Conservation (phyloP, 2,888 invertebrate species). For the Autographa gamma region DNA sequence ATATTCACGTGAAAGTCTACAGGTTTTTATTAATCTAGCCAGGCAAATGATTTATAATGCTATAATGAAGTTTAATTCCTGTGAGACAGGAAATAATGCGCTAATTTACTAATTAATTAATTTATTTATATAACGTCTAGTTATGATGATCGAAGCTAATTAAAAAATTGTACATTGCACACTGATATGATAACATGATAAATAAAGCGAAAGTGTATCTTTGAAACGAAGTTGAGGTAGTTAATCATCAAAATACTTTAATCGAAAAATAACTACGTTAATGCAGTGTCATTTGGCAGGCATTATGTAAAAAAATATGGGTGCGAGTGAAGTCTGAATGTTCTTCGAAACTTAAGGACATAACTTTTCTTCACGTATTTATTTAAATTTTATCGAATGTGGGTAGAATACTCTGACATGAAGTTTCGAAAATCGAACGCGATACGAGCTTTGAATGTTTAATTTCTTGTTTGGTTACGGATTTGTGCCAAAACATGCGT, state of each 20-base stretch:
- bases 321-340: neutral
- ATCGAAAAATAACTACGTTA: constrained; percentile 25
- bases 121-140: neutral
- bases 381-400: constrained; percentile 70
- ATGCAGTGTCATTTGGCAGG: neutral
- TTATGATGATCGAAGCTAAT: constrained; percentile 15
- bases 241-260: neutral
- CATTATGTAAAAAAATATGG: neutral
- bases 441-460: constrained; percentile 68
- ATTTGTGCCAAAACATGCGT: constrained; percentile 62
- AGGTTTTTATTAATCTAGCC: neutral
- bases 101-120: constrained; percentile 8
- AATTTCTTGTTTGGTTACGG: constrained; percentile 57
- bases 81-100: constrained; percentile 4
- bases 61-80: constrained; percentile 22
- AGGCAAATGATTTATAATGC: constrained; percentile 8
- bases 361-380: constrained; percentile 76
- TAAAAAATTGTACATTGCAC: neutral
- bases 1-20: neutral
- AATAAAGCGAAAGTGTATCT: too few species aligned
- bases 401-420: constrained; percentile 47
- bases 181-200: too few species aligned
- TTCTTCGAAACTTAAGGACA: constrained; percentile 53
- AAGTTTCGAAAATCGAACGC: constrained; percentile 75
- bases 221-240: too few species aligned